Conservation (phyloP, 1,140 invertebrate species). For the Hylaeus volcanicus region DNA sequence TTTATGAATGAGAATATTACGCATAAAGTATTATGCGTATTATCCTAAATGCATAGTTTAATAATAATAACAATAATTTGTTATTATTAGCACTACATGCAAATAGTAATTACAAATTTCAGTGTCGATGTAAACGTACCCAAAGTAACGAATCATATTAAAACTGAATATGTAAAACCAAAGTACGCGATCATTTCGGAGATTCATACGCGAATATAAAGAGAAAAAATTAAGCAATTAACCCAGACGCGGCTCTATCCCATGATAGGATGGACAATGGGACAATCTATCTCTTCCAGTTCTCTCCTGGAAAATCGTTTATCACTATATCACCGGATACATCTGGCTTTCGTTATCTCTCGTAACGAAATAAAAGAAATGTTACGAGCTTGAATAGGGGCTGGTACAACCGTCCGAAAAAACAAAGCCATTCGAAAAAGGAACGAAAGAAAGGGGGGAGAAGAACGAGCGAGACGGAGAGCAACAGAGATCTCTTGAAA, state of each 20-base stretch:
- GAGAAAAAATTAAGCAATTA: not conserved
- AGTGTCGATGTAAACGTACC: no score
- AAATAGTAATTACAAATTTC: no score
- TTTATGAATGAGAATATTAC: no score
- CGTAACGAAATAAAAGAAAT: constrained; percentile 33
- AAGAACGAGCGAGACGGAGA: not conserved
- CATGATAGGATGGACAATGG: constrained; percentile 12
- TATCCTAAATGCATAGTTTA: no score
- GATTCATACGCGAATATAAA: not conserved
- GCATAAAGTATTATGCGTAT: no score
- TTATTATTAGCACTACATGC: no score
- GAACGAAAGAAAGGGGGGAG: not conserved
- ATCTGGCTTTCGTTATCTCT: constrained; percentile 41
- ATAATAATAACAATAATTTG: no score
- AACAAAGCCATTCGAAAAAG: constrained; percentile 31
- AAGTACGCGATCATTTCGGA: not conserved
- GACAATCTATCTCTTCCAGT: constrained; percentile 3
- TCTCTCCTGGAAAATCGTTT: constrained; percentile 17
- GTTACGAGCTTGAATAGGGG: constrained; percentile 18
- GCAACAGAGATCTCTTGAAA: constrained; percentile 17
- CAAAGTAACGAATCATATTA: no score
- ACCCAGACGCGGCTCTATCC: not conserved
- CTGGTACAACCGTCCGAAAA: constrained; percentile 23
- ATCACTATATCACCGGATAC: constrained; percentile 39
- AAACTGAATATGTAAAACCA: no score